phyloP scores from a whole-genome alignment of 2,888 invertebrate species.

The Aphidius colemani region DNA sequence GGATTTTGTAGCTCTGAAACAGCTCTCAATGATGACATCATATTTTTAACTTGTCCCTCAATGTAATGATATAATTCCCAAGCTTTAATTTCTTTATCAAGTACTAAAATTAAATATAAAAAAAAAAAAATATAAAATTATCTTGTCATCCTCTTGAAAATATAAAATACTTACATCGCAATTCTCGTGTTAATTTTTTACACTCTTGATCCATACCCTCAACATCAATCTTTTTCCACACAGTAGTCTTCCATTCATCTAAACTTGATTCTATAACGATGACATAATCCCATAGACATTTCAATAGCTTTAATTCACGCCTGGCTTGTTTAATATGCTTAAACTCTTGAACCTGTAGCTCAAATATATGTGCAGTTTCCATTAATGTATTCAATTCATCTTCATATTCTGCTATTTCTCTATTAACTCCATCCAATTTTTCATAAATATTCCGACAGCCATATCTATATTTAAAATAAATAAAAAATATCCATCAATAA shows the following conservation, averaged over 20 bases:
- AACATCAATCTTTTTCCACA: slow-evolving; percentile 92
- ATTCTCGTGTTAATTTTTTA: slow-evolving; percentile 87
- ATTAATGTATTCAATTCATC: slow-evolving; percentile 69
- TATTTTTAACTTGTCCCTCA: slow-evolving; percentile 85
- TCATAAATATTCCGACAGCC: slow-evolving; percentile 72
- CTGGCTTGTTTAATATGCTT: slow-evolving; percentile 75
- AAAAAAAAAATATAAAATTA: not conserved
- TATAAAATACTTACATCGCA: slow-evolving; percentile 65
- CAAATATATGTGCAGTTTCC: slow-evolving; percentile 82
- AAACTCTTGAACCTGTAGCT: slow-evolving; percentile 83
- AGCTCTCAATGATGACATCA: slow-evolving; percentile 90
- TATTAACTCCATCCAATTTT: slow-evolving; percentile 71
- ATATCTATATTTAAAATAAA: slow-evolving; percentile 59
- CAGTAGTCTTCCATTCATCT: slow-evolving; percentile 90
- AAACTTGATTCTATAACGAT: slow-evolving; percentile 80
- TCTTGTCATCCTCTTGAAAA: slow-evolving; percentile 10
- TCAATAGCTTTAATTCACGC: slow-evolving; percentile 75
- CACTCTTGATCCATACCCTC: slow-evolving; percentile 94
- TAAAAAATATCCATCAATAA: too few species aligned
- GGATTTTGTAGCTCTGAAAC: slow-evolving; percentile 94
- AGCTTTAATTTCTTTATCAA: slow-evolving; percentile 69
- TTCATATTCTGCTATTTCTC: slow-evolving; percentile 72
- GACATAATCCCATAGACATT: slow-evolving; percentile 90
- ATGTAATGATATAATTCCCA: slow-evolving; percentile 82
- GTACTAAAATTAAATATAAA: slow-evolving; percentile 45